These are phyloP conservation scores for Brevipalpus yothersi DNA, from an alignment of 1,140 invertebrate genomes.

Conservation along the genomic window DNA sequence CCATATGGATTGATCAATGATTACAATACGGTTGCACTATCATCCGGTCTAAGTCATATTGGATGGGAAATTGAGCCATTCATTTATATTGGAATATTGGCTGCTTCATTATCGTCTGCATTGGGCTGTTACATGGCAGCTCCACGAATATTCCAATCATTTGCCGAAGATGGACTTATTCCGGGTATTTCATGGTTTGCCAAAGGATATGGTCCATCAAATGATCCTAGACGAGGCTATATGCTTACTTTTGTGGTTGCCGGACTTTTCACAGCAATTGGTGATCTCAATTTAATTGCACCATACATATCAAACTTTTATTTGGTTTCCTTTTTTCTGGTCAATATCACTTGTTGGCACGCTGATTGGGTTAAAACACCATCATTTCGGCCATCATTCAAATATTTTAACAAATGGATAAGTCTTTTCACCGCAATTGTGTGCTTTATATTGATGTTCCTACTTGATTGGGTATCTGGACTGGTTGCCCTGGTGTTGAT, in stretches of 20 bases:
- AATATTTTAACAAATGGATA: constrained; percentile 31
- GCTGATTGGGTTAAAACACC: constrained; percentile 46
- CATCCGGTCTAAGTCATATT: constrained; percentile 20
- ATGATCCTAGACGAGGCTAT: constrained; percentile 80
- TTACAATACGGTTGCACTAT: constrained; percentile 24
- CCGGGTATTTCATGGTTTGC: constrained; percentile 76
- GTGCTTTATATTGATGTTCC: constrained; percentile 30
- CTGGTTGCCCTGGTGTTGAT: constrained; percentile 24
- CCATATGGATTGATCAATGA: constrained; percentile 3
- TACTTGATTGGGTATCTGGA: constrained; percentile 30
- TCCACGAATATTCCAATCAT: constrained; percentile 28
- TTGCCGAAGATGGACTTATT: constrained; percentile 82
- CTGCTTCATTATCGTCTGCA: constrained; percentile 33
- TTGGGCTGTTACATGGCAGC: constrained; percentile 33
- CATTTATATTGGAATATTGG: constrained; percentile 33
- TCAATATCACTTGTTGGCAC: constrained; percentile 87
- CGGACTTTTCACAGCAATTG: constrained; percentile 58
- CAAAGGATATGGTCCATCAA: constrained; percentile 72
- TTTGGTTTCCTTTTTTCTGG: constrained; percentile 80
- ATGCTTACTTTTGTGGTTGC: constrained; percentile 73
- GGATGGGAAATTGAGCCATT: constrained; percentile 18
- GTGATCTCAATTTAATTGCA: constrained; percentile 58
- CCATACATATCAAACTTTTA: constrained; percentile 96
- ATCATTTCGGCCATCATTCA: constrained; percentile 22
- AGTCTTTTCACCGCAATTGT: constrained; percentile 25